Evolutionary conservation across 1,140 invertebrate species (phyloP), one percentile per base, ranked within the genome.

Genomic region (Gonatopus flavifemur): DNA sequence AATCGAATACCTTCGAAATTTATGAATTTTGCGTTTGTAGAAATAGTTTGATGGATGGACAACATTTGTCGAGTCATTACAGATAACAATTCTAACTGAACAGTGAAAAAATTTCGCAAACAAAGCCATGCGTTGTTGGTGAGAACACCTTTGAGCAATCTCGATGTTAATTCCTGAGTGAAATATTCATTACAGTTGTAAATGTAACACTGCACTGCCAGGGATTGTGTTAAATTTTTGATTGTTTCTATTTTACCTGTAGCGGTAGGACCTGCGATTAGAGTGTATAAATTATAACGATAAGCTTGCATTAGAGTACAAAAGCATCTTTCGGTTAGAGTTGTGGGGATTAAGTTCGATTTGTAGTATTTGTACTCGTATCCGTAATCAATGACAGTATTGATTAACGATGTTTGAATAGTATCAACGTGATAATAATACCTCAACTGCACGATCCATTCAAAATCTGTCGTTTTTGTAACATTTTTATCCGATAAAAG

Each of bases 301-400:
- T 66, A 64, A 12, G 92, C 91, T 78, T 96, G 91, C 6, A 93
- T 88, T 19, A 95, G 72, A 1, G 90, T 93, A 41, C 94, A 94
- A 74, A 95, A 94, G 72, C 93, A 96, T 57, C 91, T 86, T 74
- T 96, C 93, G 10, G 93, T 96, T 4, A 96, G 76, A 2, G 92
- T 90, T 3, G 93, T 96, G 43, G 91, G 91, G 42, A 93, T 88
- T 9, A 94, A 77, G 35, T 89, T 74, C 60, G 91, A 88, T 2
- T 88, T 89, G 59, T 89, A 90, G 8, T 89, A 91, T 3, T 92
- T 75, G 69, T 93, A 96, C 74, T 96, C 93, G 68, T 93, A 94
- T 5, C 82, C 84, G 53, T 66, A 84, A 74, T 80, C 89, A 87
- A 80, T 92, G 88, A 18, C 84, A 72, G 69, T 92, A 90, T 77